A percentile compares a stretch with the other conserved stretches of the same genome.
These are phyloP conservation scores for Anguilla japonica DNA, from an alignment of 2,113 vertebrate species.

Conservation along the genomic window DNA sequence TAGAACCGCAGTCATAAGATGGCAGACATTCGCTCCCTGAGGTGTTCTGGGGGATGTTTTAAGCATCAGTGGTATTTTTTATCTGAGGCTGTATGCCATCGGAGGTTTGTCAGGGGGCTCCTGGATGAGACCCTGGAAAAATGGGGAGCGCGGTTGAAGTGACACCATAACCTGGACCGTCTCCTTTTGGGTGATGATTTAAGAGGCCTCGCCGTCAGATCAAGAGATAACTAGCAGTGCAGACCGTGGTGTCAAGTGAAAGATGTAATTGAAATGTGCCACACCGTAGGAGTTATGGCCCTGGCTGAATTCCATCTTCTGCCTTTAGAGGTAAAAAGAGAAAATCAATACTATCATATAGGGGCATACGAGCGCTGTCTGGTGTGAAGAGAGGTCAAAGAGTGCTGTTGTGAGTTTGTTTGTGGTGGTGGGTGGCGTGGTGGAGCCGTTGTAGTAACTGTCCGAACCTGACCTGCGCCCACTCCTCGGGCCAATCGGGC, in stretches of 20 bases:
- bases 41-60: not conserved
- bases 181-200: constrained; percentile 35
- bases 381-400: constrained; percentile 28
- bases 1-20: not conserved
- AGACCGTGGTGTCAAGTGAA: constrained; percentile 53
- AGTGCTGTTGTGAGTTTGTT: constrained; percentile 28
- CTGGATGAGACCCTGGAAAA: constrained; percentile 5
- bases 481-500: not conserved
- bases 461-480: not conserved
- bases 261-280: constrained; percentile 67
- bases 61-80: not conserved
- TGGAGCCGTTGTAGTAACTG: not conserved
- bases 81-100: not conserved
- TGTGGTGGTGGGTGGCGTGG: constrained; percentile 40
- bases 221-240: constrained; percentile 45
- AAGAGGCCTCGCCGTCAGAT: constrained; percentile 47
- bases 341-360: constrained; percentile 59
- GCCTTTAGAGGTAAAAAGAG: constrained; percentile 38
- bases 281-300: constrained; percentile 58
- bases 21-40: not conserved
- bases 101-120: not conserved
- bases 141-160: fast-evolving
- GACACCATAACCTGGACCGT: not conserved
- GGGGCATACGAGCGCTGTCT: constrained; percentile 39
- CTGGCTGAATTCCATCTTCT: constrained; percentile 53